Base-by-base conservation (phyloP, 2,113 vertebrate species). In the Megaleporinus macrocephalus region DNA sequence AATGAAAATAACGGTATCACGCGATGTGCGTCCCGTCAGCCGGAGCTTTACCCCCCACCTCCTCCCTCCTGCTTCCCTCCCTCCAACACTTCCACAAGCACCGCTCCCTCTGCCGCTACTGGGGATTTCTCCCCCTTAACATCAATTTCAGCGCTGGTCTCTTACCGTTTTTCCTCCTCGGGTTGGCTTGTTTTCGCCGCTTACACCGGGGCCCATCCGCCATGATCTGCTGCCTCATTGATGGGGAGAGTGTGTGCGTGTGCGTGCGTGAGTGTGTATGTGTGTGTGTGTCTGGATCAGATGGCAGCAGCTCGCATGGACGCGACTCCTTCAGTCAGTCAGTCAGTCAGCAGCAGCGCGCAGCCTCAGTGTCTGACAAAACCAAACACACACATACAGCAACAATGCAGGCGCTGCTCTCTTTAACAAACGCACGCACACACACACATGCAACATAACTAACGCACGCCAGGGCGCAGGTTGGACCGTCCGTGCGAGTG, bases 181-280 rank as follows among this genome's bases (percentile, higher is more conserved):
- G 97, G 94, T 98, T 98, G 96, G 97, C 96, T 97, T 99, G 97
- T 95, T 99, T 99, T 96, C 97, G 95, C 95, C 97, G 95, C 96
- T 98, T 98, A 96, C 96, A 98, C 96, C 97, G 95, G 96, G 97
- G 97, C 95, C 97, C 97, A 96, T 98, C 97, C 96, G 97, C 97
- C 97, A 97, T 98, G 95, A 97, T 98, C 96, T 96, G 95, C 94
- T 97, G 96, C 97, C 95, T 98, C 97, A 98, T 98, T 96, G 96
- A 96, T 96, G 96, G 96, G 95, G 53, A 93, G 41, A 47, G 70
- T 73, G 22, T 22, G 47, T 69, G 22, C 41, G 49, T 44, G 51
- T 22, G 24, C 7, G 66, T 14, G 65, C n/a, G 77, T 1, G 18
- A 22, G 33, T 4, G 15, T 57, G 75, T 29, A 59, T n/a, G 66